Percentiles rank a stretch among this genome's conserved stretches.
Evolutionary conservation across 2,888 invertebrate genomes (phyloP).

Genomic region (Eudemis profundana): DNA sequence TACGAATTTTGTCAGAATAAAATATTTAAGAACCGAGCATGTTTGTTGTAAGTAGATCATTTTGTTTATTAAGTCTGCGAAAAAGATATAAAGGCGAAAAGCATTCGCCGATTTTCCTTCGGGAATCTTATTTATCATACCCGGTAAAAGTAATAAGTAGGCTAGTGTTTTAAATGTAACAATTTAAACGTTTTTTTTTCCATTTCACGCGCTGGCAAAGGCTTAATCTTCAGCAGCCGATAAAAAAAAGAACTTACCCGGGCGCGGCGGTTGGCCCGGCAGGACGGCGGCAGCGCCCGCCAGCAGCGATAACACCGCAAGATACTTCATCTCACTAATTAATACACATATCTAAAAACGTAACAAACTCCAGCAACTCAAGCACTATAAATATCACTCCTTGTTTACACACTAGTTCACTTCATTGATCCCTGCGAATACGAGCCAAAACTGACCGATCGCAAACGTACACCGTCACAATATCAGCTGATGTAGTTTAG

Average conservation of each 20-base stretch:
- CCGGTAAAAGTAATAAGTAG: too few relatives aligned
- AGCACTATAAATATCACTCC: conserved; percentile 39
- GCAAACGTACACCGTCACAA: background rate
- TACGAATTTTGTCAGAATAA: too few relatives aligned
- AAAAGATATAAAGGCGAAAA: too few relatives aligned
- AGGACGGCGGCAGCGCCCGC: conserved; percentile 25
- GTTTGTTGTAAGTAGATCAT: too few relatives aligned
- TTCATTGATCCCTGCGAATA: conserved; percentile 28
- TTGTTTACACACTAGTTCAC: conserved; percentile 42
- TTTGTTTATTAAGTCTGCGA: too few relatives aligned
- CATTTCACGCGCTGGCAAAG: background rate
- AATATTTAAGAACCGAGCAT: too few relatives aligned
- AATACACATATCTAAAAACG: conserved; percentile 29
- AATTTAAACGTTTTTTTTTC: background rate
- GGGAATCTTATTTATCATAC: too few relatives aligned
- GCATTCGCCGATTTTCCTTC: too few relatives aligned
- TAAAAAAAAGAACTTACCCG: conserved; percentile 20
- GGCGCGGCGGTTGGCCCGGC: conserved; percentile 24
- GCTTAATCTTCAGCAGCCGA: background rate
- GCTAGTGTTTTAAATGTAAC: too few relatives aligned
- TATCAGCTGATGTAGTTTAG: conserved; percentile 11
- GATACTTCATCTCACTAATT: conserved; percentile 26
- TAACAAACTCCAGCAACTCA: conserved; percentile 28
- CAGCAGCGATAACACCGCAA: conserved; percentile 32
- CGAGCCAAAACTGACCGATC: conserved; percentile 2